Evolutionary conservation across 1,140 invertebrate species (phyloP), one percentile per base, ranked within the genome.

Genomic region (Nasonia giraulti): DNA sequence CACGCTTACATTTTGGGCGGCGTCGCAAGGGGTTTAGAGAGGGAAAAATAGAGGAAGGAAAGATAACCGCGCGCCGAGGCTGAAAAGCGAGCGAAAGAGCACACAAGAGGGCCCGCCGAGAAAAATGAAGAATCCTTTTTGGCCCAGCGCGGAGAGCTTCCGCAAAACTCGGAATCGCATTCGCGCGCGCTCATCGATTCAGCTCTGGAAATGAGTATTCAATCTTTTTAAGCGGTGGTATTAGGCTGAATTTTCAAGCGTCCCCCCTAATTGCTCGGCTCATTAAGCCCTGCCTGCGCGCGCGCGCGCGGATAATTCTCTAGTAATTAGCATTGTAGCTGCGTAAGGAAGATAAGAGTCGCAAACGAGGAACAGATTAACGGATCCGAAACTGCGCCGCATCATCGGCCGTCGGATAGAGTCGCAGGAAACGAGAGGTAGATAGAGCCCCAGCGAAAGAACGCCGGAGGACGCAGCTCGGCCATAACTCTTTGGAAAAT

Each of bases 101-200:
- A 44, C 40, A 44, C 40, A 44, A 44, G 40, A 44, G 40, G 40
- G 40, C 40, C 33, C 33, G 50, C 55, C 55, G 47, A 44, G 44
- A 11, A 82, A 82, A 76, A 76, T 66, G 73, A 82, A 76, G 73
- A 82, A 76, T 76, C 73, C 50, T 82, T 76, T 66, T 74, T 66
- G 55, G 11, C 50, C 81, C 27, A 6, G 27, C 33, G 20, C n/a
- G 69, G 23, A 40, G 31, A 62, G 50, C 68, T 79, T 84, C 71
- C 68, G 44, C 8, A 68, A 79, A 79, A 77, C 82, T 83, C 66
- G 14, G 78, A 78, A 84, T 74, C 47, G 68, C 62, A 78, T 84
- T 84, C 76, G 8, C 8, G 23, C 23, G 23, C 23, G 23, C 23
- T 0, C 23, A 84, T 84, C 83, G 83, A 84, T 84, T 74, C 55